Evolutionary conservation across 2,888 invertebrate genomes (phyloP).

Genomic region (Spodoptera exigua): DNA sequence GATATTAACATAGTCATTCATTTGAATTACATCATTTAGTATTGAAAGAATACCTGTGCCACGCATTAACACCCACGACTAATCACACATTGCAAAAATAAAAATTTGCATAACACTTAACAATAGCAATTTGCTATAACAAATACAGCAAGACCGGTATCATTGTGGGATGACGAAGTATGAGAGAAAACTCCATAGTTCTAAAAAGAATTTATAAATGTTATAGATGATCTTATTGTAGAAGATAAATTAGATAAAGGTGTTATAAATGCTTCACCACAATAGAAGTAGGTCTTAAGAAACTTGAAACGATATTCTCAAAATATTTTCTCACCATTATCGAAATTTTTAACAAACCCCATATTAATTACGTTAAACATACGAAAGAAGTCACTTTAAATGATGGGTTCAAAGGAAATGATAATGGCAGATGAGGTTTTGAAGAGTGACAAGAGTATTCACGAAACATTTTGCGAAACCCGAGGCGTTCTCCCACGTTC

Average conservation of each 20-base stretch:
- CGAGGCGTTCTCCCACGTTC: conserved; percentile 79
- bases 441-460: conserved; percentile 52
- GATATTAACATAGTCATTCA: conserved; percentile 51
- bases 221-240: neutral
- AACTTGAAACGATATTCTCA: too few relatives aligned
- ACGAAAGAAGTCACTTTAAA: conserved; percentile 14
- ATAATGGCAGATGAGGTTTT: conserved; percentile 39
- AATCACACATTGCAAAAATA: conserved; percentile 72
- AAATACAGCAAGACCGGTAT: conserved; percentile 54
- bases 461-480: conserved; percentile 69
- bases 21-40: conserved; percentile 53
- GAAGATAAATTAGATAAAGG: neutral
- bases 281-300: too few relatives aligned
- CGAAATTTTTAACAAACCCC: conserved; percentile 7
- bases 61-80: conserved; percentile 66
- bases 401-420: conserved; percentile 30
- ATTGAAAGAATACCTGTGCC: conserved; percentile 63
- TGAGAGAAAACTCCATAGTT: conserved; percentile 26
- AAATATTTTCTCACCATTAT: conserved; percentile 17
- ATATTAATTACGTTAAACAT: conserved; percentile 5
- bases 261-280: too few relatives aligned
- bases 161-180: conserved; percentile 17
- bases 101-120: conserved; percentile 72
- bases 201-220: conserved; percentile 6
- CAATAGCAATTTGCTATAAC: conserved; percentile 52